These are phyloP conservation scores for Hystrix brachyura DNA, from an alignment of 2,113 vertebrate genomes.

Conservation along the genomic window DNA sequence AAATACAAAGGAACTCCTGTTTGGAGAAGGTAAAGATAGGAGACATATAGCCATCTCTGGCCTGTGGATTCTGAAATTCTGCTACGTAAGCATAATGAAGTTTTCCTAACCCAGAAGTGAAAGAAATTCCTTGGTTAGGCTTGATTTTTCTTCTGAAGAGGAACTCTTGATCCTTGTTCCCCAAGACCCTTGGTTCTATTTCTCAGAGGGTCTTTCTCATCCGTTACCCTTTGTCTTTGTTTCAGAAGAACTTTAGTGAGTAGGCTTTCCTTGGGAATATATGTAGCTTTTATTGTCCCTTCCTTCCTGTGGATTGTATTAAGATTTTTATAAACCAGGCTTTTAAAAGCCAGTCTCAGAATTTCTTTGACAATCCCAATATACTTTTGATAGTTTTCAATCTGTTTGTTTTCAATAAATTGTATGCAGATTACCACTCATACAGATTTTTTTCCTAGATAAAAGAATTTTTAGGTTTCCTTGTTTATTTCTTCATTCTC, in stretches of 20 bases:
- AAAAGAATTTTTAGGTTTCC: not conserved
- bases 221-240: not conserved
- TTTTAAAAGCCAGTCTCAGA: not conserved
- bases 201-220: not conserved
- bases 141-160: not conserved
- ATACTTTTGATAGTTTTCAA: not conserved
- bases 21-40: not conserved
- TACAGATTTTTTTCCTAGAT: not conserved
- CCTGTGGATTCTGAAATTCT: not conserved
- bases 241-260: constrained; percentile 7
- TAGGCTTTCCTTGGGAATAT: not conserved
- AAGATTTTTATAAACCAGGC: not conserved
- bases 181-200: not conserved
- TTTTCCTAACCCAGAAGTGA: not conserved
- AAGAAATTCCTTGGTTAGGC: not conserved
- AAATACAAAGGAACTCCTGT: constrained; percentile 9
- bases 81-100: not conserved
- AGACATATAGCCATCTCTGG: not conserved
- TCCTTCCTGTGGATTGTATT: not conserved
- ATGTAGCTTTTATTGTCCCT: not conserved
- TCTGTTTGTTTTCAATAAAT: not conserved
- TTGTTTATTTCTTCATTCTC: not conserved
- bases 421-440: not conserved
- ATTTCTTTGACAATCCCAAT: not conserved
- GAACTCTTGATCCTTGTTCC: not conserved